phyloP scores from a whole-genome alignment of 2,797 vertebrate genomes.

The Neosalanx taihuensis region DNA sequence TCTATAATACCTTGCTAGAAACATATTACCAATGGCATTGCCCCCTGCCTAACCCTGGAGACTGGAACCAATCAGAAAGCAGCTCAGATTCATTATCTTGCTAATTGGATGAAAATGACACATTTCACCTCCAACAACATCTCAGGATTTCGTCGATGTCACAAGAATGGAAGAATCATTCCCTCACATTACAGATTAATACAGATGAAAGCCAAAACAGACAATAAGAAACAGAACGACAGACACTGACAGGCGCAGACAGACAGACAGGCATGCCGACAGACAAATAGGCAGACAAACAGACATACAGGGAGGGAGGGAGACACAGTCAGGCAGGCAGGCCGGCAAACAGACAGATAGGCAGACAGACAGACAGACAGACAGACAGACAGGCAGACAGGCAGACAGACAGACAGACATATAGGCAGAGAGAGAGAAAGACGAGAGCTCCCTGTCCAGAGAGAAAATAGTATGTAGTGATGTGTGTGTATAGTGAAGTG shows the following conservation, averaged over 20 bases:
- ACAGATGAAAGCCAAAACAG: too few species aligned
- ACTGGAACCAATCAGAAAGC: not conserved
- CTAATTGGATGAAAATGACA: not conserved
- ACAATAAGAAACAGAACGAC: not conserved
- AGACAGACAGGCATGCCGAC: slow-evolving; percentile 5
- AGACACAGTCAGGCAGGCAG: not conserved
- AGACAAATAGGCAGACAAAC: not conserved
- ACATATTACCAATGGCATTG: not conserved
- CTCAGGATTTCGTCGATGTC: not conserved
- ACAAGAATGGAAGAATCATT: not conserved
- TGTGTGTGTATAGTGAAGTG: too few species aligned
- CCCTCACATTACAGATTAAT: too few species aligned
- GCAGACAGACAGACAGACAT: slow-evolving; percentile 5
- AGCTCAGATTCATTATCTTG: not conserved
- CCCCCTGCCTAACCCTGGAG: not conserved
- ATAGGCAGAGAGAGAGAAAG: slow-evolving; percentile 26
- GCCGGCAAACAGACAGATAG: slow-evolving; percentile 29
- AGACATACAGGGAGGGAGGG: slow-evolving; percentile 31
- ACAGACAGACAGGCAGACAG: too few species aligned
- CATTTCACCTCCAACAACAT: not conserved
- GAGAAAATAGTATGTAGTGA: not conserved
- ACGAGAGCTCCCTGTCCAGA: not conserved
- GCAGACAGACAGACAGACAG: slow-evolving; percentile 16
- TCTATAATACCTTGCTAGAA: too few species aligned
- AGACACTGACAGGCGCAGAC: not conserved